Conservation (phyloP, 2,888 invertebrate species). For the Euspilapteryx auroguttella region DNA sequence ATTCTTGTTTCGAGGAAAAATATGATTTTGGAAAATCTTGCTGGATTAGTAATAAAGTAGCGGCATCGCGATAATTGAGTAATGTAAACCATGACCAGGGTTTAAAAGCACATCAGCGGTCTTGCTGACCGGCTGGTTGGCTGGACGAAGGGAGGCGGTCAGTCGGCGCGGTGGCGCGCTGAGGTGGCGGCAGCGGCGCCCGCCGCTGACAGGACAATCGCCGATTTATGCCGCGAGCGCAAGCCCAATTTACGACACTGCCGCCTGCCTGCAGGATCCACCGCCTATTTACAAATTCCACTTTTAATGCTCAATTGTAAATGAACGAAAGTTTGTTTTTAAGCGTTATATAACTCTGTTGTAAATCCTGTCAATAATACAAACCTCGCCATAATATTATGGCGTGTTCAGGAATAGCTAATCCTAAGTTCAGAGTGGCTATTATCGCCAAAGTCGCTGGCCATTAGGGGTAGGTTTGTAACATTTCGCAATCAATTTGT, state of each 20-base stretch:
- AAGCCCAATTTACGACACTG: constrained; percentile 13
- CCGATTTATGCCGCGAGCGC: constrained; percentile 29
- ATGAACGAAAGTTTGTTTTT: constrained; percentile 8
- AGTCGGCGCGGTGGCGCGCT: constrained; percentile 13
- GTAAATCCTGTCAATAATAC: too few species aligned
- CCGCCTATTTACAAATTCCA: constrained; percentile 11
- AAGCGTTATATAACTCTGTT: too few species aligned
- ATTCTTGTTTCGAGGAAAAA: too few species aligned
- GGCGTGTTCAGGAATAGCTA: too few species aligned
- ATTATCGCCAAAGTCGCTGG: constrained; percentile 7
- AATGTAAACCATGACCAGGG: too few species aligned
- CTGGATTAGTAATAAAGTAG: too few species aligned
- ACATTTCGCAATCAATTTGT: constrained; percentile 31
- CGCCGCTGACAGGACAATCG: constrained; percentile 38
- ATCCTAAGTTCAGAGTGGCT: too few species aligned
- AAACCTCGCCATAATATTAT: too few species aligned
- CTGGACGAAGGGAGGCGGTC: constrained; percentile 9
- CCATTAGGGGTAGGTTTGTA: constrained; percentile 23
- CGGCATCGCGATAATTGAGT: too few species aligned
- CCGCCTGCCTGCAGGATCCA: constrained; percentile 15
- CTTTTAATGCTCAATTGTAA: constrained; percentile 8
- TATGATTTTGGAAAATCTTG: too few species aligned
- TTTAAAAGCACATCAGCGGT: too few species aligned
- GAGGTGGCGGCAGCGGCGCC: constrained; percentile 16
- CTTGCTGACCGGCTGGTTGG: too few species aligned